phyloP scores from a whole-genome alignment of 2,113 vertebrate species.

The Xenopus borealis region DNA sequence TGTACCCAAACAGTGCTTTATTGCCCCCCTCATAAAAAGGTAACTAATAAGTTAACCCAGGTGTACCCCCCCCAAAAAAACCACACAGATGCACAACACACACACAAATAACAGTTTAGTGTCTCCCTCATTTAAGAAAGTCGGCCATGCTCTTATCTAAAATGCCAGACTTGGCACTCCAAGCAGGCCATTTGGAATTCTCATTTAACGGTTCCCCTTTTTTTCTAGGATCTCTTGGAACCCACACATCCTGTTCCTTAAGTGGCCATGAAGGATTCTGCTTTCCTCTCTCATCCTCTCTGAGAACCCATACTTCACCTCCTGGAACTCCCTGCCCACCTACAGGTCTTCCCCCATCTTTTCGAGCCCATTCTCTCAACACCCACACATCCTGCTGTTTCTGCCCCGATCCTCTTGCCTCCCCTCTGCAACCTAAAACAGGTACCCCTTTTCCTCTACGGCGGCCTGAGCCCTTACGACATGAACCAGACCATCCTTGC shows the following conservation, averaged over 20 bases:
- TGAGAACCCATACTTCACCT: constrained; percentile 26
- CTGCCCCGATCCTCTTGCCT: constrained; percentile 17
- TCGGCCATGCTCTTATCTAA: neutral
- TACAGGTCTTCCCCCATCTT: neutral
- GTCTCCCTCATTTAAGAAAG: neutral
- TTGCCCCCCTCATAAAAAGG: constrained; percentile 18
- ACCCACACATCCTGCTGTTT: constrained; percentile 38
- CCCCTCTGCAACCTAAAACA: constrained; percentile 12
- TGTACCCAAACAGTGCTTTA: constrained; percentile 34
- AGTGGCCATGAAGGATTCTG: constrained; percentile 14
- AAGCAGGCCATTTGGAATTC: constrained; percentile 22
- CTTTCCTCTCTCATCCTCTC: constrained; percentile 10
- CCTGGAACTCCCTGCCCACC: neutral
- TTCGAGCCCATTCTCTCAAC: constrained; percentile 25
- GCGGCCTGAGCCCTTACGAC: neutral
- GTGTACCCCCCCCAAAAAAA: neutral
- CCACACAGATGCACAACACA: constrained; percentile 33
- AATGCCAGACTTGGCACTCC: constrained; percentile 17
- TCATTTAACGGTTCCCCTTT: neutral
- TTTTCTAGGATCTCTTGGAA: constrained; percentile 26
- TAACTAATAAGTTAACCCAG: constrained; percentile 7
- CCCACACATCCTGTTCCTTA: constrained; percentile 30
- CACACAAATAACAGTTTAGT: constrained; percentile 31
- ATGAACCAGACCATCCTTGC: constrained; percentile 36
- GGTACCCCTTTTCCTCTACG: neutral